These are phyloP conservation scores for Arvicola amphibius DNA, from an alignment of 2,797 vertebrate species.

Conservation along the genomic window DNA sequence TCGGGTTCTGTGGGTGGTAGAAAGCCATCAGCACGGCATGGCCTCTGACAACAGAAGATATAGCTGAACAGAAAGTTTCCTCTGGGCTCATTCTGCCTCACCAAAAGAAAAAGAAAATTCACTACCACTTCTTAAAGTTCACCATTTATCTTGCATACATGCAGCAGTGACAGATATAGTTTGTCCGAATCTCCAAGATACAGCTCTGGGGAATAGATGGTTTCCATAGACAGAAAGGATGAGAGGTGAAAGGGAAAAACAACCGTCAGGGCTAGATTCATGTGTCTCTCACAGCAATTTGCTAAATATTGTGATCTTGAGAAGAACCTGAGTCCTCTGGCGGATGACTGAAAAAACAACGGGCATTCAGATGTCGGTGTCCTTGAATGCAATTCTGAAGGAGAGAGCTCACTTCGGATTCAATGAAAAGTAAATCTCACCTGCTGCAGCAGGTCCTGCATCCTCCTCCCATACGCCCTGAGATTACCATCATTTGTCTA, in stretches of 20 bases:
- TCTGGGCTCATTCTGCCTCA: not conserved
- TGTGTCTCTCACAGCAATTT: not conserved
- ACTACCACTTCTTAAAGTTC: conserved; percentile 18
- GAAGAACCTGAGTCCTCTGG: conserved; percentile 37
- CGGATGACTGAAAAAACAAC: not conserved
- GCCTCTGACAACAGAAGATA: conserved; percentile 15
- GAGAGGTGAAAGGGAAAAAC: not conserved
- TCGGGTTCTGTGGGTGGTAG: not conserved
- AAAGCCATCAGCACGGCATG: not conserved
- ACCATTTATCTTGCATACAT: not conserved
- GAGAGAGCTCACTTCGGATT: not conserved
- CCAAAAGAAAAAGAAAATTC: not conserved
- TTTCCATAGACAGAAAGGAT: conserved; percentile 49
- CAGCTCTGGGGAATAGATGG: not conserved
- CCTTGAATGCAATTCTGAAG: conserved; percentile 33
- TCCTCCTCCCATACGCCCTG: not conserved
- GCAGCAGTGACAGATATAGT: not conserved
- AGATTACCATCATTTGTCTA: not conserved
- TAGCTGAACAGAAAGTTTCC: not conserved
- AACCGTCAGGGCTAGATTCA: not conserved
- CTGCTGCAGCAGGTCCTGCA: accelerated
- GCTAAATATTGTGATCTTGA: not conserved
- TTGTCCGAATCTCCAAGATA: conserved; percentile 28
- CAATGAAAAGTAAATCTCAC: not conserved
- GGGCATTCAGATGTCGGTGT: not conserved